These are phyloP conservation scores for Oxyteleia sp. DNA, from an alignment of 2,888 invertebrate genomes.

Conservation along the genomic window DNA sequence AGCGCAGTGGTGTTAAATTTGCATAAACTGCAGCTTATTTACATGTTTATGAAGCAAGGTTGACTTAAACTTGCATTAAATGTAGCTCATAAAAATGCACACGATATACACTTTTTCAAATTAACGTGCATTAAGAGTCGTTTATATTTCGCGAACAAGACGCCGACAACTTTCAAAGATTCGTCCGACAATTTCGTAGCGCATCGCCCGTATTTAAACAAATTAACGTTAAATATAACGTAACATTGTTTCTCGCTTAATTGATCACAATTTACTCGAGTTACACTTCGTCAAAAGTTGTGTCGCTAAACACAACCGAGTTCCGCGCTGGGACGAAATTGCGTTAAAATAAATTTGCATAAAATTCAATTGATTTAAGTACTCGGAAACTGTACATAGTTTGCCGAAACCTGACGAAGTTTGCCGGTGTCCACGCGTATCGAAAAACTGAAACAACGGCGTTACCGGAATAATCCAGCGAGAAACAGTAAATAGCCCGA, in stretches of 20 bases:
- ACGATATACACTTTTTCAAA: conserved; percentile 6
- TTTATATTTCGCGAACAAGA: not conserved
- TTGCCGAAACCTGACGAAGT: conserved; percentile 4
- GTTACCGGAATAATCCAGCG: not conserved
- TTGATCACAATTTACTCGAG: conserved; percentile 7
- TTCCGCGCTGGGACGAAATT: conserved; percentile 17
- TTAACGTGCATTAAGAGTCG: conserved; percentile 12
- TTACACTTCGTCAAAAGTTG: conserved; percentile 29
- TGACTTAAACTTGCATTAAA: conserved; percentile 36
- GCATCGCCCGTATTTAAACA: not conserved
- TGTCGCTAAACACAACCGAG: conserved; percentile 12
- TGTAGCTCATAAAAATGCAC: conserved; percentile 13
- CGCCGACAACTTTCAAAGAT: not conserved
- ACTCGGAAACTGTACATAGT: conserved; percentile 1
- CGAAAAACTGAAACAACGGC: conserved; percentile 2
- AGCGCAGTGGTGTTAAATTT: conserved; percentile 27
- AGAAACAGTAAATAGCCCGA: conserved; percentile 13
- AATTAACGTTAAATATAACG: not conserved
- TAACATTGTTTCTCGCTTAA: not conserved
- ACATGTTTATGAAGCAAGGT: conserved; percentile 38
- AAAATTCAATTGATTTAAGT: conserved; percentile 37
- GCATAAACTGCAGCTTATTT: conserved; percentile 54
- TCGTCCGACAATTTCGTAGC: not conserved
- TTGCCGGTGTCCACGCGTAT: conserved; percentile 11
- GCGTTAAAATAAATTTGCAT: conserved; percentile 40